These are phyloP conservation scores for Leptoclinus maculatus DNA, from an alignment of 2,797 vertebrate genomes.

Conservation along the genomic window DNA sequence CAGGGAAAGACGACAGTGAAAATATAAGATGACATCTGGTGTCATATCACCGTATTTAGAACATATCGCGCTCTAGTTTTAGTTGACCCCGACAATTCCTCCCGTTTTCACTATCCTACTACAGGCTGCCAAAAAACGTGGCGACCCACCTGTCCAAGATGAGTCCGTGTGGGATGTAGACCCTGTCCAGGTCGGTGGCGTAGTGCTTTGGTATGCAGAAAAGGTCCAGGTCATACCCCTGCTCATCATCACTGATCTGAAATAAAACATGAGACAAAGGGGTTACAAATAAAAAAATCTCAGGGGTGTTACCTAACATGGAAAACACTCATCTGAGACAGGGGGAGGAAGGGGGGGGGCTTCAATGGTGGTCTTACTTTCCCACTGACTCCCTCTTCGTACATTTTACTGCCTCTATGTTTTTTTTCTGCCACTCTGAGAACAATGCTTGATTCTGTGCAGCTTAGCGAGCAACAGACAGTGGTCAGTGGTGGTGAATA, in stretches of 20 bases:
- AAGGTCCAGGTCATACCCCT: constrained; percentile 96
- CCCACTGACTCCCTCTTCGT: not conserved
- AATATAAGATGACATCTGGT: not conserved
- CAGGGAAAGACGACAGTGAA: not conserved
- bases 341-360: constrained; percentile 4
- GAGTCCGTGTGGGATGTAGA: constrained; percentile 98
- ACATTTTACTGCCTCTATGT: not conserved
- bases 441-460: constrained; percentile 4
- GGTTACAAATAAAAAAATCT: constrained; percentile 26
- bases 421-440: constrained; percentile 2
- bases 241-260: constrained; percentile 96
- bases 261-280: constrained; percentile 61
- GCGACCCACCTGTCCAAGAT: constrained; percentile 95
- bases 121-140: not conserved
- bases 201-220: constrained; percentile 99
- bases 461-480: constrained; percentile 2
- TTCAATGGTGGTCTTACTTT: constrained; percentile 16
- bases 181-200: constrained; percentile 91
- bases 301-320: constrained; percentile 26
- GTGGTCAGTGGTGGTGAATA: not conserved
- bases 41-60: not conserved
- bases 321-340: constrained; percentile 18
- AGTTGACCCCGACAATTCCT: not conserved
- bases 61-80: not conserved
- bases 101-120: not conserved